phyloP scores from a whole-genome alignment of 2,888 invertebrate genomes.

The Hetaerina titia region DNA sequence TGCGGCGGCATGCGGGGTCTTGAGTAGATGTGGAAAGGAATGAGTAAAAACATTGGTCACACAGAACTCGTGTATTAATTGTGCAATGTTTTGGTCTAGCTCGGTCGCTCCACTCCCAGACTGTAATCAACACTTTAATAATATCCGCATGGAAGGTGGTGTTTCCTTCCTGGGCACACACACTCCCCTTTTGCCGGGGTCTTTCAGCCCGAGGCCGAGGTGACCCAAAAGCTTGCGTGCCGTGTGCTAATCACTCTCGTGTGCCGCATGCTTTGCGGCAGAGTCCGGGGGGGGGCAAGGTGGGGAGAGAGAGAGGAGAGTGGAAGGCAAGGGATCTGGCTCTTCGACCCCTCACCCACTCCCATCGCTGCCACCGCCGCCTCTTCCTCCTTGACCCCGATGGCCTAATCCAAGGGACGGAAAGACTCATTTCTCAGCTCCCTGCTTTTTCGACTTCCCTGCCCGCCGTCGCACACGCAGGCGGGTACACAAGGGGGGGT shows the following conservation, averaged over 20 bases:
- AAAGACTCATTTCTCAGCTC: background rate
- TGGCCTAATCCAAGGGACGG: slow-evolving; percentile 4
- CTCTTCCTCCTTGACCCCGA: slow-evolving; percentile 19
- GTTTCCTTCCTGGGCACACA: background rate
- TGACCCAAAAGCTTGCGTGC: slow-evolving; percentile 11
- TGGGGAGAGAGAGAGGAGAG: no score
- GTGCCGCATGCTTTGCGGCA: background rate
- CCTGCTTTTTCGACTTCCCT: background rate
- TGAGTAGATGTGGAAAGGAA: no score
- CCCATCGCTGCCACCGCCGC: no score
- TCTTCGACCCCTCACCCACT: no score
- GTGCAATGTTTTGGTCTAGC: background rate
- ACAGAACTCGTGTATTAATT: background rate
- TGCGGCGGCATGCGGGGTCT: no score
- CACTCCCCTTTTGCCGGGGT: background rate
- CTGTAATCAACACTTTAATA: background rate
- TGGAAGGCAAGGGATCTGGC: background rate
- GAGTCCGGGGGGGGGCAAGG: background rate
- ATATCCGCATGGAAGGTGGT: background rate
- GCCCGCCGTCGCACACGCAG: background rate
- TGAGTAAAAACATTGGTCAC: no score
- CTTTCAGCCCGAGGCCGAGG: background rate
- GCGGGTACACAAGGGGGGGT: no score
- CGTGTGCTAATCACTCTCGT: slow-evolving; percentile 20
- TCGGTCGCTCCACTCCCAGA: background rate